Conservation (phyloP, 2,113 vertebrate species). For the Dromas ardeola region DNA sequence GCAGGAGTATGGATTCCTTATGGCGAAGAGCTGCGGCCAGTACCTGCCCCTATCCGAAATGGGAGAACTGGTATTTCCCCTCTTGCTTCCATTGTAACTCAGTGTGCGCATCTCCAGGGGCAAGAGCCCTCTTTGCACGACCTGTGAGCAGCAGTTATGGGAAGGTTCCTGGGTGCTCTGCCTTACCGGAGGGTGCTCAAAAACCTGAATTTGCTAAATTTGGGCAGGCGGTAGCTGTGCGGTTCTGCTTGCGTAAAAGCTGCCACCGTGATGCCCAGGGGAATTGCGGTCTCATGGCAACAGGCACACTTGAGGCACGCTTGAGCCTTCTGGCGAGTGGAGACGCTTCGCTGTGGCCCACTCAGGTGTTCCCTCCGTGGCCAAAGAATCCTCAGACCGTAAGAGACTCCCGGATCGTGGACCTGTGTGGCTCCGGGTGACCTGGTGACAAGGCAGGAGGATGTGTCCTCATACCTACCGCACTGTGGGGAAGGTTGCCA, state of each 20-base stretch:
- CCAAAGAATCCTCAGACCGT: background rate
- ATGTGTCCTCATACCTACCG: background rate
- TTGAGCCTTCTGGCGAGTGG: background rate
- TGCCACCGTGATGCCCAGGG: background rate
- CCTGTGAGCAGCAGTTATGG: fast-evolving
- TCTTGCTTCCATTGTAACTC: background rate
- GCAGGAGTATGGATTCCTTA: background rate
- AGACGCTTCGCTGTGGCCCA: background rate
- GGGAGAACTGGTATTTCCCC: background rate
- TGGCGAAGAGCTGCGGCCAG: fast-evolving
- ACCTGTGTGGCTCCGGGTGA: too few species aligned
- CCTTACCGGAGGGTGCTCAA: background rate
- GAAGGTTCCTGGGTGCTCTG: background rate
- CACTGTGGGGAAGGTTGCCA: fast-evolving
- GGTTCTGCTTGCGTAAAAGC: background rate
- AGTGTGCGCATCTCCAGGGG: fast-evolving
- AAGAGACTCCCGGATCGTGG: fast-evolving
- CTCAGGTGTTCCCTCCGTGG: background rate
- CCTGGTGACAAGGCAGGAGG: background rate
- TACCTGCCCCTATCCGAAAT: background rate
- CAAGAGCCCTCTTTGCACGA: background rate
- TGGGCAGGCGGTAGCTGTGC: background rate
- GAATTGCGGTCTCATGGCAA: background rate
- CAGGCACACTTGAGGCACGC: background rate
- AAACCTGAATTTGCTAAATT: background rate